phyloP scores from a whole-genome alignment of 53 echinoderm and acorn worm species.

The Luidia sarsii region DNA sequence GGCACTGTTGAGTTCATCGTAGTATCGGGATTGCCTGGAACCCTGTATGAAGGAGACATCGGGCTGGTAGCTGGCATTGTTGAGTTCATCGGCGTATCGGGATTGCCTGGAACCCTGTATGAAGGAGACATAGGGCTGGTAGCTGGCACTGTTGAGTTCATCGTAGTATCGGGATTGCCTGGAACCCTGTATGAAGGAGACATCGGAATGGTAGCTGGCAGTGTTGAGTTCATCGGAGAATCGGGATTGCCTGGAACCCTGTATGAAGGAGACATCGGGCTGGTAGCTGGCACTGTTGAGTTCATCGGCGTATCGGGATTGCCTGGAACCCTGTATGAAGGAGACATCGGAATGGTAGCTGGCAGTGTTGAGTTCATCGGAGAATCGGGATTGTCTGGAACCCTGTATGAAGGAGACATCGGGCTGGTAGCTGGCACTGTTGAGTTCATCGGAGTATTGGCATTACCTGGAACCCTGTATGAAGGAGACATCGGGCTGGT shows the following conservation, averaged over 20 bases:
- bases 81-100: background rate
- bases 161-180: no score
- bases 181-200: conserved; percentile 6
- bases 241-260: background rate
- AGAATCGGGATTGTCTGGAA: background rate
- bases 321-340: conserved; percentile 1
- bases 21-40: background rate
- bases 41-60: background rate
- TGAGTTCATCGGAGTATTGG: background rate
- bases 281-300: background rate
- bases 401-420: conserved; percentile 7
- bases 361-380: background rate
- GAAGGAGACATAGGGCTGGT: background rate
- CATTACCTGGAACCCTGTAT: background rate
- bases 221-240: background rate
- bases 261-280: background rate
- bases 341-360: background rate
- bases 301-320: background rate
- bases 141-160: background rate
- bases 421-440: background rate
- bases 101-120: background rate
- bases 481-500: conserved; percentile 1
- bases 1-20: background rate
- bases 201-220: background rate
- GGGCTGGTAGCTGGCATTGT: background rate